phyloP scores from a whole-genome alignment of 53 echinoderm and acorn worm genomes.

The Apostichopus leukothele region DNA sequence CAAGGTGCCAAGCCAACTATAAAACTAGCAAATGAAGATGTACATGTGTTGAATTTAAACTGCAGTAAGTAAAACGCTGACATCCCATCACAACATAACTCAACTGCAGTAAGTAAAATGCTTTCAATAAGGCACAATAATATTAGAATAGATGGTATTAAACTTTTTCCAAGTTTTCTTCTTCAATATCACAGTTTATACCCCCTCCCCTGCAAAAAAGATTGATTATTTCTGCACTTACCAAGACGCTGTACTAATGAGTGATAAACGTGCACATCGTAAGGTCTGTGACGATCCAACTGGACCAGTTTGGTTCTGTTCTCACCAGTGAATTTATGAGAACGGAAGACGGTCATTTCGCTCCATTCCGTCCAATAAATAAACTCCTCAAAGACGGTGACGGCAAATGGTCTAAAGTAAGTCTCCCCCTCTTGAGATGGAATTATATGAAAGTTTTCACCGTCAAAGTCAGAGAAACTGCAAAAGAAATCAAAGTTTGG shows the following conservation, averaged over 20 bases:
- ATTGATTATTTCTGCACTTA: conserved; percentile 29
- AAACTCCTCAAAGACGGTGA: conserved; percentile 80
- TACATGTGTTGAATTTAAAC: too few relatives aligned
- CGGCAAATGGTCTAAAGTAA: conserved; percentile 80
- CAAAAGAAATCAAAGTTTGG: not conserved
- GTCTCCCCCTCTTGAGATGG: conserved; percentile 39
- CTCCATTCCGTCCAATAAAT: conserved; percentile 96
- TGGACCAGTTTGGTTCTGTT: conserved; percentile 52
- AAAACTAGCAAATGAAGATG: too few relatives aligned
- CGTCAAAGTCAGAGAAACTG: conserved; percentile 12
- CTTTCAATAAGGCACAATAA: not conserved
- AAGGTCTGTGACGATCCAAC: conserved; percentile 64
- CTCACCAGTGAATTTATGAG: conserved; percentile 70
- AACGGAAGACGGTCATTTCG: conserved; percentile 51
- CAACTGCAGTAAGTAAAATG: not conserved
- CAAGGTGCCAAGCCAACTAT: too few relatives aligned
- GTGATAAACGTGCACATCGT: conserved; percentile 87
- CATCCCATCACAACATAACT: too few relatives aligned
- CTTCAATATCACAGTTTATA: too few relatives aligned
- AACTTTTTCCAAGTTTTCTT: not conserved
- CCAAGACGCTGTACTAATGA: conserved; percentile 72
- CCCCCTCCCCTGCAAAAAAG: too few relatives aligned
- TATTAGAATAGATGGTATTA: too few relatives aligned
- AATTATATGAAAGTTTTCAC: conserved; percentile 50
- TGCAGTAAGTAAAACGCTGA: too few relatives aligned